Evolutionary conservation across 2,888 invertebrate species (phyloP), one percentile per base, ranked within the genome.

Genomic region (Thera britannica): DNA sequence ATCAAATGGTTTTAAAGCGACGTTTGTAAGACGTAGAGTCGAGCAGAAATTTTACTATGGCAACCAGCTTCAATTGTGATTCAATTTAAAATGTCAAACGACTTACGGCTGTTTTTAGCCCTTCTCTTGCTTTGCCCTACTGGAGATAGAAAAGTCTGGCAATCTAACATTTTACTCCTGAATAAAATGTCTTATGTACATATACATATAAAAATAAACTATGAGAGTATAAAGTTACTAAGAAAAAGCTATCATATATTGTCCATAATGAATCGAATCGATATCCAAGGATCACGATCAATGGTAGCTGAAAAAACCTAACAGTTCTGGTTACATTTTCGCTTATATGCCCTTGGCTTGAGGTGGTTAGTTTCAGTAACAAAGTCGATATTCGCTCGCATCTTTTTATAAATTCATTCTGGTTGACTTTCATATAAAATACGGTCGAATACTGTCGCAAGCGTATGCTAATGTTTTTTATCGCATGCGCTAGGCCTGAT

Each of bases 391-490:
- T 84, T 85, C 78, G 77, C 75, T 58, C 75, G 72, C 73, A 54
- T 54, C 8, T 9, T 58, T 56, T 51, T 74, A 68, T 76, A 77
- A 76, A 75, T 80, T 77, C 77, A 83, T 81, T 81, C 82, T 82
- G 83, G 82, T 81, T 81, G 81, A 79, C 81, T 84, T 80, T 76
- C 3, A 78, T 82, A 84, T 87, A 86, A 86, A 88, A 85, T 83
- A 85, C 82, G 79, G 74, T 74, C 70, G 71, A 67, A 77, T 79
- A 75, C 77, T 79, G 77, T 77, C 76, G 76, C 77, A 76, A 81
- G 80, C 83, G 78, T 87, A 87, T 87, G 87, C 83, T 87, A 88
- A 88, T 86, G 83, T 82, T 83, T 86, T 89, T 86, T 88, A 86
- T 87, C 79, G 80, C 82, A 76, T 83, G 79, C 82, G 83, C 76